Base-by-base conservation (phyloP, 2,797 vertebrate genomes). In the Orestias chungarensis region DNA sequence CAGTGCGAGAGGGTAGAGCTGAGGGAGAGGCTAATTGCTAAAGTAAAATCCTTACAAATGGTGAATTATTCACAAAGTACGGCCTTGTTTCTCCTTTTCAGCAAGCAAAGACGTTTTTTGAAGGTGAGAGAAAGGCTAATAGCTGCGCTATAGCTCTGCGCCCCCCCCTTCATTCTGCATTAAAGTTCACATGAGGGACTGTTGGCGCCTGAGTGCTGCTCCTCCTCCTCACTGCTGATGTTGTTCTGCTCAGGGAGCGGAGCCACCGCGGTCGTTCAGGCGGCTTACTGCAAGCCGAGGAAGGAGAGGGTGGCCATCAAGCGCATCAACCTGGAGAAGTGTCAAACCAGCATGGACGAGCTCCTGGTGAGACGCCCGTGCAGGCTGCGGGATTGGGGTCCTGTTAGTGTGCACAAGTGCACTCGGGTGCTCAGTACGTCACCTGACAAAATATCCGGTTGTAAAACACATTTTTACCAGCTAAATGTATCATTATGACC, bases 271-370 rank as follows among this genome's bases (percentile, higher is more conserved):
- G 98, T 99, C 87, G 98, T 99, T 73, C 98, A 99, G 87, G 97
- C 97, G 54, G 98, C 98, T 0, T 96, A 95, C 84, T 99, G 98
- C 68, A 79, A 84, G 65, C 97, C 97, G 0, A 96, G 97, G 86
- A 99, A 98, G 90, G 98, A 99, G 91, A 98, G 96, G 88, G 98
- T 99, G 90, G 98, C 98, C 2, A 99, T 99, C 87, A 99, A 99
- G 90, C 95, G 98, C 79, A 99, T 99, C 90, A 99, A 99, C 83
- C 95, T 99, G 67, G 98, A 99, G 87, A 99, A 99, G 88, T 99
- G 98, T 94, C 98, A 99, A 82, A 99, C 98, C 0, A 99, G 97
- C 95, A 99, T 99, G 98, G 98, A 99, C 70, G 98, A 99, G 76
- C 97, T 99, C 61, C 90, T 99, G 97, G 98, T 99, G 92, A 86